A percentile compares a stretch with the other conserved stretches of the same genome.
Evolutionary conservation across 2,888 invertebrate species (phyloP).

Genomic region (Chaitophorus viminalis): DNA sequence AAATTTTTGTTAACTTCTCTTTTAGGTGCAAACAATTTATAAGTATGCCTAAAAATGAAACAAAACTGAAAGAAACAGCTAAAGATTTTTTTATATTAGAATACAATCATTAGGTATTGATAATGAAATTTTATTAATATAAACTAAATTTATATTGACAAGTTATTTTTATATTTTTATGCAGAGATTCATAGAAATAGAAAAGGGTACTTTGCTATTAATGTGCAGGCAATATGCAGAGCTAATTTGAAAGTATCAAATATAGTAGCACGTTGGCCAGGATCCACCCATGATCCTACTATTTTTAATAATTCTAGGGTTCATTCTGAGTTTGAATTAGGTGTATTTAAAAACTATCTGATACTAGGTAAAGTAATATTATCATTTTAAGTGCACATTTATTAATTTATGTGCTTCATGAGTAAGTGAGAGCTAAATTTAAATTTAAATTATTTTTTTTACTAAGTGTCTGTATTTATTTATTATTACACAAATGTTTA

Average conservation of each 20-base stretch:
- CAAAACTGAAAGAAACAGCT: background rate
- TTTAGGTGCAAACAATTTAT: conserved; percentile 9
- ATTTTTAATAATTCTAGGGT: conserved; percentile 65
- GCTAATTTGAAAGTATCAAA: conserved; percentile 63
- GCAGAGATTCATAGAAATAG: conserved; percentile 65
- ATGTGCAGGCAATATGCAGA: conserved; percentile 65
- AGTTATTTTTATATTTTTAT: conserved; percentile 47
- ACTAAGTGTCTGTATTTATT: conserved; percentile 17
- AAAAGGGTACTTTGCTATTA: conserved; percentile 65
- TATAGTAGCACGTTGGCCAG: conserved; percentile 66
- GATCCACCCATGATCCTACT: conserved; percentile 65
- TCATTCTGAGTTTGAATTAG: conserved; percentile 63
- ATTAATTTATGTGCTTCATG: conserved; percentile 6
- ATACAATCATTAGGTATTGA: conserved; percentile 14
- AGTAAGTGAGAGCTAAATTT: conserved; percentile 7
- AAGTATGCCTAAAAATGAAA: conserved; percentile 1
- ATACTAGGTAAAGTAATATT: conserved; percentile 14
- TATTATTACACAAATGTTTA: conserved; percentile 7
- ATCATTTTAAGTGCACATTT: conserved; percentile 14
- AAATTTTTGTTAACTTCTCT: conserved; percentile 2
- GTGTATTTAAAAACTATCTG: conserved; percentile 22
- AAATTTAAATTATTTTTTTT: conserved; percentile 16
- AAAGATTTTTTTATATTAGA: conserved; percentile 12
- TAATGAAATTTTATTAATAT: conserved; percentile 16
- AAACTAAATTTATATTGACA: background rate